A percentile compares a stretch with the other conserved stretches of the same genome.
Conservation (phyloP, 2,797 vertebrate species). For the Tauraco hartlaubi region DNA sequence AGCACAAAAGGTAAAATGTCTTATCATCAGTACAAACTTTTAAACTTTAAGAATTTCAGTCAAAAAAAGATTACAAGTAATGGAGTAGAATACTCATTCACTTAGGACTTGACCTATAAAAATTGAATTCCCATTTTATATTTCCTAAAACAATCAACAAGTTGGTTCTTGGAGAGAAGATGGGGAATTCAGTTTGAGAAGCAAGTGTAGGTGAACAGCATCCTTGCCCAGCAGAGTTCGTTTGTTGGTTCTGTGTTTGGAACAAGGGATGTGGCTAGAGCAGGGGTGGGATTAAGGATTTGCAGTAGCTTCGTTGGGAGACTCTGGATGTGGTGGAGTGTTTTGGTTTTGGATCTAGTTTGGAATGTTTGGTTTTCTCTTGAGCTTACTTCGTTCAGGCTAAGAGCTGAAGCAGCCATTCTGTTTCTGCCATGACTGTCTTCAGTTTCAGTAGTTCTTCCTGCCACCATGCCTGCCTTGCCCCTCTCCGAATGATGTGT, state of each 20-base stretch:
- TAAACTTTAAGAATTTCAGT: not conserved
- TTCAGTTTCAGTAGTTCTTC: not conserved
- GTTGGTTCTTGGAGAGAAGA: not conserved
- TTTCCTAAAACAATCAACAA: not conserved
- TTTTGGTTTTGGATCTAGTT: not conserved
- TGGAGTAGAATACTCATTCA: not conserved
- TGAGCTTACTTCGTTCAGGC: not conserved
- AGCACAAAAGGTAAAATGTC: slow-evolving; percentile 91
- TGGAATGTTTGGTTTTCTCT: not conserved
- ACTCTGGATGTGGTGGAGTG: not conserved
- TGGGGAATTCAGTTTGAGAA: not conserved
- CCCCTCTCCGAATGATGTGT: not conserved
- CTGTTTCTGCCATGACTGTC: not conserved
- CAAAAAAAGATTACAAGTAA: not conserved
- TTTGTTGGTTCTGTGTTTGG: not conserved
- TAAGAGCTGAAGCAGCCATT: not conserved
- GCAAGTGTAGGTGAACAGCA: not conserved
- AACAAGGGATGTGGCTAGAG: not conserved
- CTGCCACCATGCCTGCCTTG: not conserved
- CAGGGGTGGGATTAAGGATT: not conserved
- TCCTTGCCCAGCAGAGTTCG: not conserved
- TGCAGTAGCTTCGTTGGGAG: not conserved
- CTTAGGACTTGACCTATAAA: not conserved
- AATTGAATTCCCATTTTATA: not conserved
- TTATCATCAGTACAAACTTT: not conserved